phyloP scores from a whole-genome alignment of 2,113 vertebrate genomes.

The Pedetes capensis region DNA sequence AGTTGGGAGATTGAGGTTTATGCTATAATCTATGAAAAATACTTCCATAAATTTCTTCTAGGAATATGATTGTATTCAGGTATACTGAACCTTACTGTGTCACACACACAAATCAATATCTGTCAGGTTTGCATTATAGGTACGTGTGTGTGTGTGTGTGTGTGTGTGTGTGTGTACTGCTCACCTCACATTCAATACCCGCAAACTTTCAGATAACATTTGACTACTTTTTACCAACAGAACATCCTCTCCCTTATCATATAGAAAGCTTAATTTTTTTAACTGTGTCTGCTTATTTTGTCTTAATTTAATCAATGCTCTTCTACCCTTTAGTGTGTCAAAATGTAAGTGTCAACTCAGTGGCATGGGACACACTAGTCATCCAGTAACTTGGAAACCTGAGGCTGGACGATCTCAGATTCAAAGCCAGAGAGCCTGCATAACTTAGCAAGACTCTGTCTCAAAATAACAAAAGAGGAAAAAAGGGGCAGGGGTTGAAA shows the following conservation, averaged over 20 bases:
- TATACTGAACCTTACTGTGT: not conserved
- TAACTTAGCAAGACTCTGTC: too few species aligned
- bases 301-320: not conserved
- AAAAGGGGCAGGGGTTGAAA: too few species aligned
- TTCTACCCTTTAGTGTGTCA: not conserved
- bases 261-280: not conserved
- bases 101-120: not conserved
- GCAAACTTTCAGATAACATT: not conserved
- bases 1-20: not conserved
- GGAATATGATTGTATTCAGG: rapidly evolving
- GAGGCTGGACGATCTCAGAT: too few species aligned
- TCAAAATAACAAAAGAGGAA: too few species aligned
- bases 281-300: not conserved
- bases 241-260: not conserved
- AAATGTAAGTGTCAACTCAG: too few species aligned
- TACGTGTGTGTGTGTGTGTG: not conserved
- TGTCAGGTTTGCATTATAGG: not conserved
- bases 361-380: too few species aligned
- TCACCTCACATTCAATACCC: not conserved
- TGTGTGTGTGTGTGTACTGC: not conserved
- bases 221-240: not conserved
- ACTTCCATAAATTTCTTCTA: not conserved
- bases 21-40: not conserved
- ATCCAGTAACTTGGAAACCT: too few species aligned
- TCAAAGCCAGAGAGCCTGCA: too few species aligned